These are phyloP conservation scores for Criorhina ranunculi DNA, from an alignment of 2,888 invertebrate genomes.

Conservation along the genomic window DNA sequence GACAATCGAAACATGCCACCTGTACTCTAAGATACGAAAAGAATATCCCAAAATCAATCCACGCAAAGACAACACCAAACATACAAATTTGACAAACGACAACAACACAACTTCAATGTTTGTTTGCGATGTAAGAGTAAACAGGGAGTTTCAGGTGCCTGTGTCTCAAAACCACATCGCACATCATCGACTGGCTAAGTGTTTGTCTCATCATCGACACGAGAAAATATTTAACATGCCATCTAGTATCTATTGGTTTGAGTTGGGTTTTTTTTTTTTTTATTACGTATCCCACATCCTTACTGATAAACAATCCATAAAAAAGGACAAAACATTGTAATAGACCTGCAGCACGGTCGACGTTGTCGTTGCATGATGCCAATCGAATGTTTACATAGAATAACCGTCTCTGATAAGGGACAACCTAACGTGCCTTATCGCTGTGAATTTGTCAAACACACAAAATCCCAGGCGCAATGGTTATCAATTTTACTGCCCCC, in stretches of 20 bases:
- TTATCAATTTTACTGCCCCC: conserved; percentile 73
- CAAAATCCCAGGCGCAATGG: conserved; percentile 6
- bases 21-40: conserved; percentile 29
- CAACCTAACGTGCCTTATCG: conserved; percentile 44
- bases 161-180: conserved; percentile 53
- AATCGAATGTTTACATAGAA: conserved; percentile 54
- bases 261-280: conserved; percentile 19
- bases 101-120: conserved; percentile 42
- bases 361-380: conserved; percentile 22
- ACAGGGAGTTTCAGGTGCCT: conserved; percentile 57
- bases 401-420: conserved; percentile 34
- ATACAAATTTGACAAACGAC: conserved; percentile 58
- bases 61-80: conserved; percentile 31
- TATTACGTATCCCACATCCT: conserved; percentile 37
- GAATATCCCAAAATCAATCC: conserved; percentile 48
- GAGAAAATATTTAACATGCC: conserved; percentile 42
- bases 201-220: conserved; percentile 22
- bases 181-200: conserved; percentile 32
- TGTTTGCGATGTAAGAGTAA: conserved; percentile 47
- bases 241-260: conserved; percentile 37
- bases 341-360: conserved; percentile 38
- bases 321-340: conserved; percentile 62
- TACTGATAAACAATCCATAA: conserved; percentile 54
- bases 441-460: conserved; percentile 24
- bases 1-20: conserved; percentile 36